A percentile compares a stretch with the other conserved stretches of the same genome.
These are phyloP conservation scores for Fratercula arctica DNA, from an alignment of 2,797 vertebrate genomes.

Conservation along the genomic window DNA sequence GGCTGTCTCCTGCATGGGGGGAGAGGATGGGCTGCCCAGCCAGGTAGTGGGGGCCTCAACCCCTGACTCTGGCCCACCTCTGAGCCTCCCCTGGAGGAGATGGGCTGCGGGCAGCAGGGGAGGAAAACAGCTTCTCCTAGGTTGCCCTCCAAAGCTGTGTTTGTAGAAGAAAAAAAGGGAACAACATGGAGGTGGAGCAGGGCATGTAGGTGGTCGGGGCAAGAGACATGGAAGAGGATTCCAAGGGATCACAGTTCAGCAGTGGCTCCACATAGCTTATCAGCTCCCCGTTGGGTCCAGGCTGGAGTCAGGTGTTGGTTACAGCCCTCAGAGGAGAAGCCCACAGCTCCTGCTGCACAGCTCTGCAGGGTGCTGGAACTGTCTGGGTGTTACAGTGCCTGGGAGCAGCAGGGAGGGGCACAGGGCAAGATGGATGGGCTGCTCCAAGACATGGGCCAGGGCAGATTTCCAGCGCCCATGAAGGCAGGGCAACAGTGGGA, in stretches of 20 bases:
- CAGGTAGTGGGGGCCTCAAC: neutral
- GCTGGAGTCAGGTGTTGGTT: neutral
- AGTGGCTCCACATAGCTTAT: neutral
- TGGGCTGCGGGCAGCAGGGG: neutral
- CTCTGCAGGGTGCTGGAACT: neutral
- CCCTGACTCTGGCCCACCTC: neutral
- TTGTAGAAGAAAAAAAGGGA: neutral
- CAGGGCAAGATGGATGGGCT: accelerated
- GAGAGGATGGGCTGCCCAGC: neutral
- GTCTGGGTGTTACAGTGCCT: neutral
- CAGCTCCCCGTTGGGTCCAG: neutral
- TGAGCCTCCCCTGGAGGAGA: neutral
- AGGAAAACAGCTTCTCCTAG: neutral
- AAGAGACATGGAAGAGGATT: neutral
- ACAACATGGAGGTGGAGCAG: neutral
- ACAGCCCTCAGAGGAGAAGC: neutral
- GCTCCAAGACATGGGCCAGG: neutral
- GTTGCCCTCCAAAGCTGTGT: neutral
- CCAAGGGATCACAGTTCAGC: neutral
- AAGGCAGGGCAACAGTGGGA: neutral
- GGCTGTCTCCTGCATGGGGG: neutral
- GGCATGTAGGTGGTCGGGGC: neutral
- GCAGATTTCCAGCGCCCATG: accelerated
- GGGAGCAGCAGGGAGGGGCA: neutral
- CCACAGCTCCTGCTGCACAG: neutral